Base-by-base conservation (phyloP, 2,888 invertebrate species). In the Brachypalpus laphriformis region DNA sequence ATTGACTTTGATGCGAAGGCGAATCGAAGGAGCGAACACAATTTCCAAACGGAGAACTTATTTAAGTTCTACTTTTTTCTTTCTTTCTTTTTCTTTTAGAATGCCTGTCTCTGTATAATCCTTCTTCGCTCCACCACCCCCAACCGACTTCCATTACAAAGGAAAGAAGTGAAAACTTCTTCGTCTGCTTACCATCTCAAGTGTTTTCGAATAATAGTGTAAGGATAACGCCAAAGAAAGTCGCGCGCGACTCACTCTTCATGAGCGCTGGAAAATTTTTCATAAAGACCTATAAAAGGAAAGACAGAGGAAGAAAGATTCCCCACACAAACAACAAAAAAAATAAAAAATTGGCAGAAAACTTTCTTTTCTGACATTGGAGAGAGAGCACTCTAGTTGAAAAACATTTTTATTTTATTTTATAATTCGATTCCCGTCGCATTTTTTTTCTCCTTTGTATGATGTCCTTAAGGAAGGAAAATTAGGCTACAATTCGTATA, bases 401-500 rank as follows among this genome's bases (percentile, higher is more conserved):
- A 61, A 72, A 63, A 78, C 14, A 42, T 66, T 82, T 82, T 56
- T 68, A 74, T 78, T 82, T 77, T 66, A 54, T 68, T 76, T 76
- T 61, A n/a, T 83, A 83, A 80, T 83, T 74, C 31, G 80, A 80
- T 80, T 72, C 18, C 14, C 3, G 22, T 11, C 47, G 16, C 16
- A 42, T 42, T 25, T 16, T 34, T 56, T 5, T 59, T 59, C 18
- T 31, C 22, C 51, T 51, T 42, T 34, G 3, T 42, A 3, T 45
- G 25, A 59, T 66, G 57, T 80, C 80, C 63, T 49, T 31, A 42
- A 42, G 56, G 71, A 59, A 71, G 31, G 25, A 51, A 76, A 81
- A 85, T 85, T 85, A 85, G 76, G 75, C 70, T 75, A 81, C 81
- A 85, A 75, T 75, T 85, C 66, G 28, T 81, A 81, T 47, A 81